Evolutionary conservation across 2,888 invertebrate species (phyloP).

Genomic region (Anorthoa munda): DNA sequence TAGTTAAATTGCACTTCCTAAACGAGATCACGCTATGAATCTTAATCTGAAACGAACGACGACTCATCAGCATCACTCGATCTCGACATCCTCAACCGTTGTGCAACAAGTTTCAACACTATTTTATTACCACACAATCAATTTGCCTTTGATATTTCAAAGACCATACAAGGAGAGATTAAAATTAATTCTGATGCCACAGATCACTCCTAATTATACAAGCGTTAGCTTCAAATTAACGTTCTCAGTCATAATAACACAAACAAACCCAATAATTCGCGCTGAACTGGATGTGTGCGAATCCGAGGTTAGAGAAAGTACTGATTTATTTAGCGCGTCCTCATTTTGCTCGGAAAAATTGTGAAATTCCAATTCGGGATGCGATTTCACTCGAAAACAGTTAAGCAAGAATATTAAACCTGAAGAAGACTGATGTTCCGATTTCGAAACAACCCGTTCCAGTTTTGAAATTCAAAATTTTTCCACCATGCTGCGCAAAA

Average conservation of each 20-base stretch:
- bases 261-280: conserved; percentile 69
- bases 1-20: conserved; percentile 53
- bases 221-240: conserved; percentile 44
- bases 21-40: conserved; percentile 57
- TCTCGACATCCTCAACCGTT: conserved; percentile 39
- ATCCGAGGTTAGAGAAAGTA: conserved; percentile 81
- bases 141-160: conserved; percentile 51
- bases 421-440: conserved; percentile 68
- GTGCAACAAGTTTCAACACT: conserved; percentile 51
- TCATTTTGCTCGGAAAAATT: conserved; percentile 76
- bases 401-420: conserved; percentile 75
- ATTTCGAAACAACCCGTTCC: conserved; percentile 75
- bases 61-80: conserved; percentile 34
- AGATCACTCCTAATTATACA: conserved; percentile 33
- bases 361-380: conserved; percentile 79
- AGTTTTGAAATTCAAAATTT: conserved; percentile 75
- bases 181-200: conserved; percentile 5
- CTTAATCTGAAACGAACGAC: conserved; percentile 37
- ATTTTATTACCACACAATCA: conserved; percentile 49
- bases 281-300: conserved; percentile 65
- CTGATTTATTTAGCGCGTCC: conserved; percentile 79
- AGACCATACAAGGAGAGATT: conserved; percentile 39
- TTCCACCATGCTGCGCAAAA: conserved; percentile 77
- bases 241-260: conserved; percentile 24
- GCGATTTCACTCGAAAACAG: conserved; percentile 76